These are phyloP conservation scores for Hermetia illucens DNA, from an alignment of 1,140 invertebrate genomes.

Conservation along the genomic window DNA sequence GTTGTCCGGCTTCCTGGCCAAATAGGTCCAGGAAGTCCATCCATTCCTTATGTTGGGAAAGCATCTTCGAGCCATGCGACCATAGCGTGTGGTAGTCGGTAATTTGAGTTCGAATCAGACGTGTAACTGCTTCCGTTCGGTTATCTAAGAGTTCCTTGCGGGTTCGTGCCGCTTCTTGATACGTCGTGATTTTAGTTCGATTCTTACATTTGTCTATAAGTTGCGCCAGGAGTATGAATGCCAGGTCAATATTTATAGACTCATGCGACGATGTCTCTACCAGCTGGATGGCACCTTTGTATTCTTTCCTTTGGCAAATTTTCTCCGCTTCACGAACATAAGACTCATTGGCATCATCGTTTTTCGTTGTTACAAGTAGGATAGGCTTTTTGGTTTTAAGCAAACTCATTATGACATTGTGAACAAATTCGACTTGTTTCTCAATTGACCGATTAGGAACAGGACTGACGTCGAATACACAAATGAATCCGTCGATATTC, in stretches of 20 bases:
- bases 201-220: conserved; percentile 65
- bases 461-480: conserved; percentile 89
- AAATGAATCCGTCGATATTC: conserved; percentile 89
- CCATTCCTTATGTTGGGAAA: conserved; percentile 78
- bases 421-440: conserved; percentile 72
- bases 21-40: conserved; percentile 84
- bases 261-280: conserved; percentile 93
- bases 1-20: conserved; percentile 62
- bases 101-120: conserved; percentile 61
- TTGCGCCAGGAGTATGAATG: conserved; percentile 85
- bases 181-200: conserved; percentile 59
- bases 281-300: conserved; percentile 72
- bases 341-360: conserved; percentile 81
- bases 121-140: conserved; percentile 75
- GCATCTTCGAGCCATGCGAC: conserved; percentile 72
- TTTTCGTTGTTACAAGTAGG: conserved; percentile 90
- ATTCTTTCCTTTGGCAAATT: conserved; percentile 80
- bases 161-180: conserved; percentile 69
- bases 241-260: conserved; percentile 91
- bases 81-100: conserved; percentile 75
- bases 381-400: conserved; percentile 90
- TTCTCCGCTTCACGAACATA: conserved; percentile 82
- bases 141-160: conserved; percentile 80
- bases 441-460: conserved; percentile 82
- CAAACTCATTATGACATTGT: conserved; percentile 68